phyloP scores from a whole-genome alignment of 1,140 invertebrate genomes.

The Platyura marginata region DNA sequence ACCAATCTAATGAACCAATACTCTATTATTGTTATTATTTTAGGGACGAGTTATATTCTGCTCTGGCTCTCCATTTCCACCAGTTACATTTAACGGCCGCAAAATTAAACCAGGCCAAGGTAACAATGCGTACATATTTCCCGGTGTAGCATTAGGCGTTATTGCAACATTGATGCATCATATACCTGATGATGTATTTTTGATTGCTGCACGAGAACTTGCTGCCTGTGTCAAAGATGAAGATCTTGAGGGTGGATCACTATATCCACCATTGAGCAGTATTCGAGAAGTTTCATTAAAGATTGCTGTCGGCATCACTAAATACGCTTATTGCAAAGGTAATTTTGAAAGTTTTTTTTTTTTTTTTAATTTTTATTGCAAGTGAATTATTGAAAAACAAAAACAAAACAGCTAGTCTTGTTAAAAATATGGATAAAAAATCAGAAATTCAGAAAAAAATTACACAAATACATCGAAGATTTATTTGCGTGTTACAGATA shows the following conservation, averaged over 20 bases:
- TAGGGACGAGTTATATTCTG: constrained; percentile 80
- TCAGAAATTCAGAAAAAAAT: too few species aligned
- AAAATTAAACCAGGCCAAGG: constrained; percentile 80
- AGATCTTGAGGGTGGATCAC: constrained; percentile 68
- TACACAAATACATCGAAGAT: too few species aligned
- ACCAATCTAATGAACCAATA: neutral
- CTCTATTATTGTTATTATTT: too few species aligned
- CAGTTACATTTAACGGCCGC: constrained; percentile 57
- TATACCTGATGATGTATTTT: constrained; percentile 77
- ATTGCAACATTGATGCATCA: constrained; percentile 72
- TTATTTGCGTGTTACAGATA: too few species aligned
- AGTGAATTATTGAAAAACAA: too few species aligned
- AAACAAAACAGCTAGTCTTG: too few species aligned
- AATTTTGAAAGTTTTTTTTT: constrained; percentile 11
- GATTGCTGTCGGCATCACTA: constrained; percentile 72
- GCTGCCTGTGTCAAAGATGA: constrained; percentile 63
- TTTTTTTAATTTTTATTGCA: neutral
- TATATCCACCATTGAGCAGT: constrained; percentile 80
- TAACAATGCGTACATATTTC: constrained; percentile 95
- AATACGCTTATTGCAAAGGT: constrained; percentile 79
- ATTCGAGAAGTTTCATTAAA: constrained; percentile 77
- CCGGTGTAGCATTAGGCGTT: constrained; percentile 75
- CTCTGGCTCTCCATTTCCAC: constrained; percentile 79
- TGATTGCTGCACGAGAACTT: constrained; percentile 71
- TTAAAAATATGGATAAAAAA: too few species aligned